Evolutionary conservation across 2,113 vertebrate species (phyloP).

Genomic region (Stercorarius parasiticus): DNA sequence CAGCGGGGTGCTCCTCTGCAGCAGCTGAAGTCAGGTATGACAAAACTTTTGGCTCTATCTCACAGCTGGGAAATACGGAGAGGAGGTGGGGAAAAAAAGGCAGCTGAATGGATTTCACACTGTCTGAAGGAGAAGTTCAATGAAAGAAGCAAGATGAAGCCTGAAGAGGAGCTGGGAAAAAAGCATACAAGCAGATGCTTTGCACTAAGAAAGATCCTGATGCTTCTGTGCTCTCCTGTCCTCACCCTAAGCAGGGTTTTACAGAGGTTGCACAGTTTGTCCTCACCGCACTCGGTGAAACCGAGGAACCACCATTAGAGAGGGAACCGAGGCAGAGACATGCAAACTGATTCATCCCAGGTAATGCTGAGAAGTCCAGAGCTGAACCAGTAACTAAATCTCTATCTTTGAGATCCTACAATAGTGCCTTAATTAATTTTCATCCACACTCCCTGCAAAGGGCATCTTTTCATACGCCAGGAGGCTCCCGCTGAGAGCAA

Average conservation of each 20-base stretch:
- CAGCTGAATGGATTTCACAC: conserved; percentile 43
- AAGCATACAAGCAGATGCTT: background rate
- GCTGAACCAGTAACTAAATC: background rate
- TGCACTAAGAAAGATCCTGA: background rate
- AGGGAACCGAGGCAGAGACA: background rate
- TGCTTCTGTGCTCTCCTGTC: background rate
- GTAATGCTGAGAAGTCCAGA: background rate
- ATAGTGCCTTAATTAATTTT: background rate
- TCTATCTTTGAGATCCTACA: background rate
- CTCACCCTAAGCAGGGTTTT: background rate
- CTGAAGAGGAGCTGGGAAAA: background rate
- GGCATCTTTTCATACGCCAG: background rate
- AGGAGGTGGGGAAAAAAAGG: background rate
- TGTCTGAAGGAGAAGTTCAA: conserved; percentile 22
- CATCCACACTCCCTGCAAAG: background rate
- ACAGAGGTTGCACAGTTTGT: background rate
- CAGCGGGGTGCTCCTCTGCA: background rate
- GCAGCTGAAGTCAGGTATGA: conserved; percentile 38
- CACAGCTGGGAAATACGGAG: conserved; percentile 29
- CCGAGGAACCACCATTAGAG: background rate
- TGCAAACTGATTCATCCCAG: background rate
- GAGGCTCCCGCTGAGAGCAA: conserved; percentile 20
- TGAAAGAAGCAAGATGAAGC: background rate
- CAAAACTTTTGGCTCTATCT: conserved; percentile 35
- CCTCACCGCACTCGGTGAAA: accelerated